A percentile compares a stretch with the other conserved stretches of the same genome.
Evolutionary conservation across 2,113 vertebrate species (phyloP).

Genomic region (Thalassarche chlororhynchos): DNA sequence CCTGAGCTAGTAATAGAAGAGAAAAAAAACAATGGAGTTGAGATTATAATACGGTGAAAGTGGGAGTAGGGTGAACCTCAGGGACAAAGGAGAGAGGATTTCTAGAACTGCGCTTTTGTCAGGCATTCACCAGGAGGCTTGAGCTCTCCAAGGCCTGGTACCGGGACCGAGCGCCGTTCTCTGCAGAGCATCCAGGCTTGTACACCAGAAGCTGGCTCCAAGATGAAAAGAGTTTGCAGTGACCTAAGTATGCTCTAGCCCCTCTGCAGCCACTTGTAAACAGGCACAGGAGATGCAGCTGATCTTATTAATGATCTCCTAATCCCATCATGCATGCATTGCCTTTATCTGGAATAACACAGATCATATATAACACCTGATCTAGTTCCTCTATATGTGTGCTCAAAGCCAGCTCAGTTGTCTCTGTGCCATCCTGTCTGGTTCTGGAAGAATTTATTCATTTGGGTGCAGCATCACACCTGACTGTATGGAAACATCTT

Average conservation of each 20-base stretch:
- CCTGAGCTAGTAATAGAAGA: background rate
- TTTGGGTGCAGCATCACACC: background rate
- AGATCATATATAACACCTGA: background rate
- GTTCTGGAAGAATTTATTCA: background rate
- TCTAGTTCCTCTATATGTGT: background rate
- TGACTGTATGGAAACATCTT: background rate
- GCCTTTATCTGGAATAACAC: background rate
- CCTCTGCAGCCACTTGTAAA: background rate
- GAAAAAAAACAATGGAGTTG: background rate
- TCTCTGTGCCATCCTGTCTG: background rate
- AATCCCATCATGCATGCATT: background rate
- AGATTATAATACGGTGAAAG: background rate
- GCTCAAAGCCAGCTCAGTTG: background rate
- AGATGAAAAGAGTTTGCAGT: background rate
- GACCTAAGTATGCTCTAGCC: background rate
- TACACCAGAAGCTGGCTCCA: rapidly evolving
- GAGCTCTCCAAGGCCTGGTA: background rate
- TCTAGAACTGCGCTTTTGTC: background rate
- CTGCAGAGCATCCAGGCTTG: background rate
- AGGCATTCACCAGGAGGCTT: background rate
- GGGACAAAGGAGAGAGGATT: background rate
- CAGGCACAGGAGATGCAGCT: background rate
- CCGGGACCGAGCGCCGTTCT: rapidly evolving
- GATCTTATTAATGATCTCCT: background rate
- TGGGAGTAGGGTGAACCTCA: background rate